Base-by-base conservation (phyloP, 2,888 invertebrate genomes). In the Liopterus haemorrhoidalis region DNA sequence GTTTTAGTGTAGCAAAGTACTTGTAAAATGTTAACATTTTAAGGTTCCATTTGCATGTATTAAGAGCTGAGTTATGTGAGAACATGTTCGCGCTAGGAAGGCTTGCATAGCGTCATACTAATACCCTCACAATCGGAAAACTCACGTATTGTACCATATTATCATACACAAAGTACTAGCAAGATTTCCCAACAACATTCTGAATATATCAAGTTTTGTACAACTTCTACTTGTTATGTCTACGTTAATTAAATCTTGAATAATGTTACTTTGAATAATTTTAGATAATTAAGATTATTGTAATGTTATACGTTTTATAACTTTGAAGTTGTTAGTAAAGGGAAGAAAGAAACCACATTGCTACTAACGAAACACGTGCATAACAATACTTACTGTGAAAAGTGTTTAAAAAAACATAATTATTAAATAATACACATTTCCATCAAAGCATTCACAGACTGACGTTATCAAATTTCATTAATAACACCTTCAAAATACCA, bases 71-170 rank as follows among this genome's bases (percentile, higher is more conserved):
- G 39, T 45, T 45, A 45, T 45, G 45, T 32, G 20, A 16, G 32
- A 45, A 21, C 45, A 45, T 45, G 39, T 32, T 14, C 24, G 20
- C 37, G 12, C 16, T 6, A 25, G 9, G 25, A 24, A 22, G 15
- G 12, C 30, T 5, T 12, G 11, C 12, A 20, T 20, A 20, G 20
- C 33, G 33, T 11, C 20, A 20, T 20, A 36, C 19, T 45, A 45
- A 45, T 45, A 20, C 45, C 45, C 24, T 25, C 45, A 45, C 45
- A 45, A 36, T 45, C 33, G 28, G 32, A 45, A 45, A 45, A 45
- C 45, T 31, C 45, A 45, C 45, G 45, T 45, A 24, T 25, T 32
- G 45, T 35, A n/a, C n/a, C n/a, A n/a, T n/a, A 45, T 45, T 45
- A 45, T 27, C 44, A 37, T 36, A 36, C 24, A 31, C 36, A 35